Percentiles rank a stretch among this genome's conserved stretches.
phyloP scores from a whole-genome alignment of 2,888 invertebrate genomes.

The Drosophila anomalata region DNA sequence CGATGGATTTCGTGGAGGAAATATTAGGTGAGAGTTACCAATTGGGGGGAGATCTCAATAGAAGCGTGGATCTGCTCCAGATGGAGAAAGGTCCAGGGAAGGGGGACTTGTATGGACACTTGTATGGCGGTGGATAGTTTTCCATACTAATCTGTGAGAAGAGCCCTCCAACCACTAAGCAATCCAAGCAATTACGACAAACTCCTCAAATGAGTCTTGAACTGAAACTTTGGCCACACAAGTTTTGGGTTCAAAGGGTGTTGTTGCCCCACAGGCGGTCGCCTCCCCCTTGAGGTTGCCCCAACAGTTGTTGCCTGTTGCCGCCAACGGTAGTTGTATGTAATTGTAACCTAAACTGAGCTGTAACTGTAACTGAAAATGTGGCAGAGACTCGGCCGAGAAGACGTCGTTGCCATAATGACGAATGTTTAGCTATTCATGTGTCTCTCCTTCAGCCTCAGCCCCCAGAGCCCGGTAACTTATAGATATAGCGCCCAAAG shows the following conservation, averaged over 20 bases:
- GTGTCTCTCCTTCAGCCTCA: conserved; percentile 48
- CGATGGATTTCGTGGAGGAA: conserved; percentile 12
- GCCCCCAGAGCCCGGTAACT: conserved; percentile 5
- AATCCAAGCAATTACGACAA: not conserved
- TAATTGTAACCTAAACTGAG: conserved; percentile 35
- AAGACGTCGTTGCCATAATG: conserved; percentile 63
- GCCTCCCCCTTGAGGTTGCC: conserved; percentile 15
- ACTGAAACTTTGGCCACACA: conserved; percentile 41
- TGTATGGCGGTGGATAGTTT: too few species aligned
- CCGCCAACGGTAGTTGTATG: conserved; percentile 34
- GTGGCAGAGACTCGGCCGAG: conserved; percentile 29
- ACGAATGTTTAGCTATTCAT: conserved; percentile 73
- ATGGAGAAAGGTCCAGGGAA: not conserved
- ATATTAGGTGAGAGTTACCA: conserved; percentile 15
- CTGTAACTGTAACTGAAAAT: conserved; percentile 28
- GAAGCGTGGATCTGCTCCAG: not conserved
- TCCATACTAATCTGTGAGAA: too few species aligned
- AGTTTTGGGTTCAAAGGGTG: conserved; percentile 2
- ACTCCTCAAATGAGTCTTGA: conserved; percentile 19
- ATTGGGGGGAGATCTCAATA: conserved; percentile 1
- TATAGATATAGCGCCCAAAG: conserved; percentile 38
- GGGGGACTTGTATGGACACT: not conserved
- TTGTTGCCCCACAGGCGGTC: conserved; percentile 1
- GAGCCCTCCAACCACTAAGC: not conserved
- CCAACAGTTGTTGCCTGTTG: conserved; percentile 3